Base-by-base conservation (phyloP, 2,113 vertebrate genomes). In the Lipophrys pholis region DNA sequence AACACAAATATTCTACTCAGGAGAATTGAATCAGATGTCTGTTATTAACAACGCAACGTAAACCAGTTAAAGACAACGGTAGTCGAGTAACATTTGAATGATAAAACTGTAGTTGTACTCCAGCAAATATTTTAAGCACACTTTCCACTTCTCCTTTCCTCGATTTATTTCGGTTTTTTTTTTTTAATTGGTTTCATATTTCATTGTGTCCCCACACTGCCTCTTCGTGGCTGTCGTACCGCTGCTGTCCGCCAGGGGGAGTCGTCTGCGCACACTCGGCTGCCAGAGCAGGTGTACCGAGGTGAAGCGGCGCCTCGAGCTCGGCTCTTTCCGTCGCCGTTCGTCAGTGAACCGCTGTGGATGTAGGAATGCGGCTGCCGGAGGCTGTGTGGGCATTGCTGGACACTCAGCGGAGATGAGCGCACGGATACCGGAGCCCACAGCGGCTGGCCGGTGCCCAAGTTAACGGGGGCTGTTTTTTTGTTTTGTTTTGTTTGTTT, bases 321-420 rank as follows among this genome's bases (percentile, higher is more conserved):
- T 91, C 90, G 90, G 82, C 3, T 73, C 8, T 90, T 91, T 91
- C 87, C 91, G 90, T 64, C 59, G 10, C 10, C 14, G 11, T 59
- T 90, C 90, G 90, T 73, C 70, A 6, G 7, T 7, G 76, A 87
- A 71, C 69, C 61, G 62, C 81, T 63, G 80, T 80, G 81, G 76
- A 80, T 76, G 88, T 78, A 74, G 87, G 90, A 91, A 91, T 93
- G 91, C 91, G 88, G 91, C 75, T 82, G 82, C 89, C 71, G 68
- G 86, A 81, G 87, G 80, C 85, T 69, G 80, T 69, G 80, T 71
- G 75, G 83, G 85, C 83, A 88, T 81, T 82, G 85, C 86, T 81
- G 81, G 86, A 81, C 86, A 73, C 70, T 81, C 89, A 56, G 82
- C 51, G 60, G 83, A 71, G 89, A 88, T 85, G 88, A 77, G 75